A percentile compares a stretch with the other conserved stretches of the same genome.
These are phyloP conservation scores for Melanotaenia trifasciata DNA, from an alignment of 2,797 vertebrate genomes.

Conservation along the genomic window DNA sequence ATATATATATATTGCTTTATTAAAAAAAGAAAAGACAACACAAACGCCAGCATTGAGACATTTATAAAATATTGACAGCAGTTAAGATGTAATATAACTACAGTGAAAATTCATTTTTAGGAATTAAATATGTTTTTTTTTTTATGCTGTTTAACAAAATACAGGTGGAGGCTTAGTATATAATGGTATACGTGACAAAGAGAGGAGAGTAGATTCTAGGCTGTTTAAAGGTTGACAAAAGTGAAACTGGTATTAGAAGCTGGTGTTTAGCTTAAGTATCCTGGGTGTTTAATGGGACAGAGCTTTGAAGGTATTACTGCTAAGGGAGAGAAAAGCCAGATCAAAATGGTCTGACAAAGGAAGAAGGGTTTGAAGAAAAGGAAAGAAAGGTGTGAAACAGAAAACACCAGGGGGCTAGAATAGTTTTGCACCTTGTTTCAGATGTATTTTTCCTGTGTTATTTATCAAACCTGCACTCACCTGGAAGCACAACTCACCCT, in stretches of 20 bases:
- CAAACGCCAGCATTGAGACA: no score
- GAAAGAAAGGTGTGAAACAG: constrained; percentile 26
- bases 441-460: constrained; percentile 44
- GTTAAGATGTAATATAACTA: background rate
- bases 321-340: constrained; percentile 32
- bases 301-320: constrained; percentile 26
- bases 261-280: constrained; percentile 33
- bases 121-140: background rate
- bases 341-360: constrained; percentile 39
- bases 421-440: constrained; percentile 48
- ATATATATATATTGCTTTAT: no score
- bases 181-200: constrained; percentile 8
- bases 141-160: constrained; percentile 11
- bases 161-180: constrained; percentile 20
- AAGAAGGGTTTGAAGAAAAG: constrained; percentile 22
- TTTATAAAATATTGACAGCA: no score
- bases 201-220: constrained; percentile 19
- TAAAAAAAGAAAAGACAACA: no score
- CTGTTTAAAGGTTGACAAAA: constrained; percentile 31
- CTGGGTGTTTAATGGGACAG: constrained; percentile 36
- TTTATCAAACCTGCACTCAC: constrained; percentile 43
- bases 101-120: background rate
- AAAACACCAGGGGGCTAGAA: constrained; percentile 38
- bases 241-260: constrained; percentile 21
- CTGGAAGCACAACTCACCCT: constrained; percentile 43